Evolutionary conservation across 2,113 vertebrate genomes (phyloP), one percentile per base, ranked within the genome.

Genomic region (Meriones unguiculatus): DNA sequence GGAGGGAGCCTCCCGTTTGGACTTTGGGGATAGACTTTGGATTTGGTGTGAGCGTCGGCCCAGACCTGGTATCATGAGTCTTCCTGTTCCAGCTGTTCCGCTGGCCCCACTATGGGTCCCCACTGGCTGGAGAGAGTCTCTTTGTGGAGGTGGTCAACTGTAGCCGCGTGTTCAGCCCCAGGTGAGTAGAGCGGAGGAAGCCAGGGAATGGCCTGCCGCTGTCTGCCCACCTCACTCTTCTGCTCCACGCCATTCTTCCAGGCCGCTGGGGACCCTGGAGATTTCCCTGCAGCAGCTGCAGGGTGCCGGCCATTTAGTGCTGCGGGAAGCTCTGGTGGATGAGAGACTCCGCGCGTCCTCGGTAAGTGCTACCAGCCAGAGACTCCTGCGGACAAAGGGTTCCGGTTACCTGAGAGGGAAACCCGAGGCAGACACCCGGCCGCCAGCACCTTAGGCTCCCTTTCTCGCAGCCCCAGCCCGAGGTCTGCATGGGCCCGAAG

Each of bases 271-370:
- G 25, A 99, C 98, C 73, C 98, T 99, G 91, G 98, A 99, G 41
- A 98, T 99, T 97, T 99, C 99, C 95, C 98, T 99, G 80, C 99
- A 99, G 98, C 99, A 99, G 91, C 97, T 99, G n/a, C 98, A 99
- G 89, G 98, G 97, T 0, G 93, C 98, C 0, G 99, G 99, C 38
- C 99, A 98, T 88, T 97, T 99, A 96, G 97, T 99, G 88, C 98
- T 99, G 25, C 98, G 81, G 67, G 99, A 99, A 94, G 98, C 98
- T 2, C 99, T 99, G 0, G 98, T 99, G 14, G 99, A 99, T 94
- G 97, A 96, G 96, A 99, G 99, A 97, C 98, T 99, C 97, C 98
- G 96, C 95, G 98, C 99, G 96, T 99, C 99, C 0, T 98, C 98
- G 65, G 99, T 99, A 96, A 99, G 99, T 97, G 78, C 77, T 9